Evolutionary conservation across 2,797 vertebrate genomes (phyloP), one percentile per base, ranked within the genome.

Genomic region (Chromis chromis): DNA sequence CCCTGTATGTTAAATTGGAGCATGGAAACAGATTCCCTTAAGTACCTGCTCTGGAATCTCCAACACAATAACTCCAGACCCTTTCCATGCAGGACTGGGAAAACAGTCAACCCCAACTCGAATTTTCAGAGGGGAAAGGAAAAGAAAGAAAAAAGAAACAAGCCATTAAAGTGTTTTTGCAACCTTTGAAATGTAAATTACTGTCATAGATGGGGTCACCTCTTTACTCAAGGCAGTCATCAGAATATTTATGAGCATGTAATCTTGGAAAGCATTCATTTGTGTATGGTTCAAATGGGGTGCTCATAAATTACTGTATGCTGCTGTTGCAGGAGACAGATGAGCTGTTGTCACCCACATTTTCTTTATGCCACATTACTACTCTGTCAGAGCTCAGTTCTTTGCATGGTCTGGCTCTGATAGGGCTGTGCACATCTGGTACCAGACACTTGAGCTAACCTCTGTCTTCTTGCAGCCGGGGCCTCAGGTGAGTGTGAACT

Each of bases 31-130:
- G 73, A 90, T 83, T 89, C 85, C 81, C 85, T 76, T 62, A 88
- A 90, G 88, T 87, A 90, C 82, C 90, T 90, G 88, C 78, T 80
- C 60, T 82, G 86, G 90, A 92, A 91, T 87, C 84, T 89, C 74
- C 63, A 84, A 60, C n/a, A 8, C 76, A 36, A 88, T 86, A 90
- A 86, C 79, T 90, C 84, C 88, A 90, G 91, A 92, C 74, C 79
- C 73, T 84, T 92, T 92, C 87, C 85, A 82, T 69, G 68, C 79
- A 84, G 56, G 70, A 44, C 72, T 90, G 74, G 88, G 79, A 86
- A 88, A 87, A 88, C 65, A 72, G 74, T 87, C 78, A 86, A 74
- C 57, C 50, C 52, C 70, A 86, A 78, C 49, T 84, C 19, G 24
- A 46, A 58, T 75, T 88, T 85, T 78, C 39, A 60, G 65, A 82